Evolutionary conservation across 2,113 vertebrate species (phyloP), one percentile per base, ranked within the genome.

Genomic region (Elanus axillaris): DNA sequence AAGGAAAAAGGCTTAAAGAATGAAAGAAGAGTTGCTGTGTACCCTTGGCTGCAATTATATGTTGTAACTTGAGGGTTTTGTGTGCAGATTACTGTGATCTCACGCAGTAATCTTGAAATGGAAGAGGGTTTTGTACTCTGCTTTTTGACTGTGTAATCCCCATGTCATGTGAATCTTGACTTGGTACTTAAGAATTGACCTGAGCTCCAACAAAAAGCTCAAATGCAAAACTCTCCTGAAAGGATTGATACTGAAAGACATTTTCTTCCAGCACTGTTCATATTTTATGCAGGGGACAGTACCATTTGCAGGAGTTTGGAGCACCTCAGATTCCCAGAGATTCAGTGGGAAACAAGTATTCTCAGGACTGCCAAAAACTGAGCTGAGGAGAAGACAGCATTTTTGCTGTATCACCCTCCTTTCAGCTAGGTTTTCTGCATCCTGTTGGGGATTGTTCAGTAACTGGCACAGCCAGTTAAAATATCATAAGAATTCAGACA

Each of bases 61-160:
- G 76, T 80, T 91, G 72, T 63, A 94, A 89, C 79, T 95, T 95
- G 74, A 56, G 80, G 31, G 25, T 94, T 97, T 97, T 97, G 82
- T 97, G 77, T 81, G 75, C 86, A 95, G 83, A 71, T 91, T 84
- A 76, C 78, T 96, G 94, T 98, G 97, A 98, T 96, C 96, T 98
- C 96, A 87, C 95, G 79, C 90, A 67, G 72, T 93, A 94, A 79
- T 63, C 90, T 92, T 94, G 96, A 96, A 92, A 78, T 80, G 94
- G 95, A 96, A 97, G 95, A 93, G 79, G 55, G 69, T 85, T 90
- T 96, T 88, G 79, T 94, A 85, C 90, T 97, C 94, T 96, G 96
- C 47, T 96, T 96, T 97, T 94, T 92, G 48, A 94, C 27, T 59
- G n/a, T 91, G 59, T 91, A 95, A 96, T 96, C 93, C 73, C 81